Evolutionary conservation across 1,140 invertebrate species (phyloP).

Genomic region (Agrilus planipennis): DNA sequence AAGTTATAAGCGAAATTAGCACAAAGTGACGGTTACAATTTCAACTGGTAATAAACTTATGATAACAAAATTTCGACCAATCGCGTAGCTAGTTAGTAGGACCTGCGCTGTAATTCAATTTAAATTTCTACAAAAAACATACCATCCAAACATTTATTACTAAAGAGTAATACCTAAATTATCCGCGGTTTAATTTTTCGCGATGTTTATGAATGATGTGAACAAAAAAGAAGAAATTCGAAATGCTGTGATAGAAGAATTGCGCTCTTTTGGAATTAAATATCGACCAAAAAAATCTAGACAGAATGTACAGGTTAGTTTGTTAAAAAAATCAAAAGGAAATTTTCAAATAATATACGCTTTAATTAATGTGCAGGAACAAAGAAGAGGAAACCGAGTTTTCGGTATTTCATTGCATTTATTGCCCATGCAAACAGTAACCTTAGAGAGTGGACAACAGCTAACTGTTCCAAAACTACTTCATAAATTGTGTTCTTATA

Average conservation of each 20-base stretch:
- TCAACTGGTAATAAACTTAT: too few species aligned
- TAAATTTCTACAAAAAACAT: too few species aligned
- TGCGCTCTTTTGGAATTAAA: constrained; percentile 50
- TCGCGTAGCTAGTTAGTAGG: too few species aligned
- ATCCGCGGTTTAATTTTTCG: too few species aligned
- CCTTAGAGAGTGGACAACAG: constrained; percentile 41
- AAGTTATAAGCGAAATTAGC: too few species aligned
- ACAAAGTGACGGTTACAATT: too few species aligned
- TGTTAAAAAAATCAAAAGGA: constrained; percentile 9
- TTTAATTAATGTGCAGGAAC: constrained; percentile 15
- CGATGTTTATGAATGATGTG: constrained; percentile 56
- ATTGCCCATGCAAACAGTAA: constrained; percentile 48
- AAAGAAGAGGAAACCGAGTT: constrained; percentile 36
- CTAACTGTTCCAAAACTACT: constrained; percentile 66
- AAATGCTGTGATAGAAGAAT: constrained; percentile 43
- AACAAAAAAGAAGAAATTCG: constrained; percentile 50
- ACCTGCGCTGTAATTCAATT: too few species aligned
- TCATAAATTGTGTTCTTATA: constrained; percentile 53
- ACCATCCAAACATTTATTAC: too few species aligned
- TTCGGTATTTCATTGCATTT: constrained; percentile 48
- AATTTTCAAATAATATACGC: constrained; percentile 8
- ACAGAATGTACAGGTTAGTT: constrained; percentile 40
- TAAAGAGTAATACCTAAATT: too few species aligned
- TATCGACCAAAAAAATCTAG: constrained; percentile 47
- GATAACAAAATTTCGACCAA: too few species aligned